These are phyloP conservation scores for Campoletis sonorensis DNA, from an alignment of 1,140 invertebrate species.

Conservation along the genomic window DNA sequence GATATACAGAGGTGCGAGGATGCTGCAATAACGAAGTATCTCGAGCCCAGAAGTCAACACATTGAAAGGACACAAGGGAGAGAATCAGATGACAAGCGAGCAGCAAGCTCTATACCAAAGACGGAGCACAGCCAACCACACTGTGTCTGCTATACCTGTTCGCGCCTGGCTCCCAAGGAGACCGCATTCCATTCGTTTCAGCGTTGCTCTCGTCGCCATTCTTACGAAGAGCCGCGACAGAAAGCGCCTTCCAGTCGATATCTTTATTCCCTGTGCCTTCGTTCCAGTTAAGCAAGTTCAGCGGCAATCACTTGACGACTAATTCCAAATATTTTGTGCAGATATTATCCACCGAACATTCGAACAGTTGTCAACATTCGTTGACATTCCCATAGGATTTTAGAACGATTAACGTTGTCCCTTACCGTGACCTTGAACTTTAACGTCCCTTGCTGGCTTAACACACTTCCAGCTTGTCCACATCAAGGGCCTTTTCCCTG, in stretches of 20 bases:
- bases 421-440: no score
- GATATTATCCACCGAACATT: no score
- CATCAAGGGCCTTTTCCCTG: no score
- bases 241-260: conserved; percentile 14
- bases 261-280: neutral
- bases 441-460: no score
- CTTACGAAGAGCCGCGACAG: neutral
- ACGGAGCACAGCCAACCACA: neutral
- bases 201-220: neutral
- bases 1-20: neutral
- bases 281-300: no score
- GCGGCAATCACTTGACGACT: no score
- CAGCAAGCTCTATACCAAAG: neutral
- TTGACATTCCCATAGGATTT: no score
- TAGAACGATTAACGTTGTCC: no score
- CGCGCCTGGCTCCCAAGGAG: conserved; percentile 38
- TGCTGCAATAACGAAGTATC: neutral
- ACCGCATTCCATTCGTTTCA: conserved; percentile 43
- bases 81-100: conserved; percentile 41
- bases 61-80: neutral
- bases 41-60: neutral
- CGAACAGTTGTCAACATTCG: no score
- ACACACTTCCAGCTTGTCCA: no score
- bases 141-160: conserved; percentile 34
- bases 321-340: no score